phyloP scores from a whole-genome alignment of 2,888 invertebrate species.

The Neuroscelio doddi region DNA sequence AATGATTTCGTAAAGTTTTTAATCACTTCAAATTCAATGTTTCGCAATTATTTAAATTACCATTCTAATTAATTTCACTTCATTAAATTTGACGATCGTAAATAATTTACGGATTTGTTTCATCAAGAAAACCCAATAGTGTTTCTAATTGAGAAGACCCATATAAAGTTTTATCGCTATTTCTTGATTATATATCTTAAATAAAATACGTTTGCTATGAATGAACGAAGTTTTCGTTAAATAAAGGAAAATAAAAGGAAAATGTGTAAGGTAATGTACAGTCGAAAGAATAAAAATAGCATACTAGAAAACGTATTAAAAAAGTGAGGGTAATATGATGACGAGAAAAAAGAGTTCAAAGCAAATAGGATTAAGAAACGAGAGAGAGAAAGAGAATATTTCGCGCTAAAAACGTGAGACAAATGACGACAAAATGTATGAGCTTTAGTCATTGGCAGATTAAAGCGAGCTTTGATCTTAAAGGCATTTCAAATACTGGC shows the following conservation, averaged over 20 bases:
- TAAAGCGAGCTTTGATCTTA: slow-evolving; percentile 57
- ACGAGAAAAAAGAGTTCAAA: slow-evolving; percentile 29
- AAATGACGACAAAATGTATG: slow-evolving; percentile 27
- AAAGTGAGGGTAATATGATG: slow-evolving; percentile 3
- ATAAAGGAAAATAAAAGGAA: slow-evolving; percentile 10
- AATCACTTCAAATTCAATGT: no score
- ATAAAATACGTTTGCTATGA: slow-evolving; percentile 7
- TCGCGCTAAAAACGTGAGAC: slow-evolving; percentile 33
- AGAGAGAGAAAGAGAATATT: slow-evolving; percentile 32
- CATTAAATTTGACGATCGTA: no score
- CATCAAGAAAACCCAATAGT: no score
- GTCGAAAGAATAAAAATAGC: slow-evolving; percentile 24
- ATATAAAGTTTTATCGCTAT: no score
- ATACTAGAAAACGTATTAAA: slow-evolving; percentile 14
- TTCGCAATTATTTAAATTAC: no score
- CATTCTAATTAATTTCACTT: no score
- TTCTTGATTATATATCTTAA: background rate
- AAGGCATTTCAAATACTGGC: slow-evolving; percentile 13
- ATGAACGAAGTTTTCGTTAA: background rate
- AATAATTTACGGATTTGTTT: no score
- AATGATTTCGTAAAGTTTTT: no score
- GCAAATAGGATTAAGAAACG: slow-evolving; percentile 36
- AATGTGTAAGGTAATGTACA: slow-evolving; percentile 17
- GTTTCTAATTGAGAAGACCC: no score
- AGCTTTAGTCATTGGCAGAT: slow-evolving; percentile 54